Conservation (phyloP, 2,888 invertebrate species). For the Candidula unifasciata region DNA sequence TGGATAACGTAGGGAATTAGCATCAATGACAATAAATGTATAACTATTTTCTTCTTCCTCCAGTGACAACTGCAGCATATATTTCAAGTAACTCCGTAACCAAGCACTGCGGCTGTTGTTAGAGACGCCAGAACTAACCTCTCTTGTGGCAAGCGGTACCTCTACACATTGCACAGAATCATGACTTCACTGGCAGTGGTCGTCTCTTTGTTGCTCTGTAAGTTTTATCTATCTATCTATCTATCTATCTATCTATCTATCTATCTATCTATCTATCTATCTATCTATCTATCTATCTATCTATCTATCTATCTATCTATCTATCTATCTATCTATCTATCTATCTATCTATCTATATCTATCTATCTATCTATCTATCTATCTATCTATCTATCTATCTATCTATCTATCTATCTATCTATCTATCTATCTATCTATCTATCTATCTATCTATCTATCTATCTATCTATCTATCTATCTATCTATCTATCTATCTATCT, state of each 20-base stretch:
- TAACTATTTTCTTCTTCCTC: not conserved
- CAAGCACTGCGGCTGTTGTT: not conserved
- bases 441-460: not conserved
- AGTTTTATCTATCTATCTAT: not conserved
- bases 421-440: not conserved
- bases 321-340: not conserved
- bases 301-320: conserved; percentile 8
- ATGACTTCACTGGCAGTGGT: no score
- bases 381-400: not conserved
- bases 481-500: not conserved
- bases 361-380: conserved; percentile 8
- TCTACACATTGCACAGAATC: not conserved
- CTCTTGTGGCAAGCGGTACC: not conserved
- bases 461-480: not conserved
- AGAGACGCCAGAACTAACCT: not conserved
- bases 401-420: not conserved
- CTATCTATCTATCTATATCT: conserved; percentile 8
- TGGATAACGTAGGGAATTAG: not conserved
- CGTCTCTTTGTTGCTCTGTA: not conserved
- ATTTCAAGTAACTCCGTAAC: not conserved
- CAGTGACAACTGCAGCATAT: not conserved
- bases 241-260: conserved; percentile 8
- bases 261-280: conserved; percentile 8
- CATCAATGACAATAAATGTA: not conserved
- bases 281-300: conserved; percentile 8